Conservation (phyloP, 2,888 invertebrate species). For the Philonicus albiceps region DNA sequence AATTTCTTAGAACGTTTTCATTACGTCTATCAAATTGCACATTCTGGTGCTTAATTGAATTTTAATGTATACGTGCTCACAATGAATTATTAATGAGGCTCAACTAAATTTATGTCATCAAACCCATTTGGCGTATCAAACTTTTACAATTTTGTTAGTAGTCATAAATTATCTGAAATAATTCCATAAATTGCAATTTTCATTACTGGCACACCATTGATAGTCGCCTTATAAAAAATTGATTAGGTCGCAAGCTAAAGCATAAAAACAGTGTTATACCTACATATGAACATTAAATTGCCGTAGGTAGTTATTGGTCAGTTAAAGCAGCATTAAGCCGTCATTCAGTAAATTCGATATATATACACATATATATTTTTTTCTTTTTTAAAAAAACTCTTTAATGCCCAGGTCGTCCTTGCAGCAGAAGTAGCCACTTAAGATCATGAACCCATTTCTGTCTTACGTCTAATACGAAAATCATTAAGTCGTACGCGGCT, state of each 20-base stretch:
- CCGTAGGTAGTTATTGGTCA: neutral
- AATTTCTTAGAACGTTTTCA: neutral
- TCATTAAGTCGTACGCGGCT: constrained; percentile 1
- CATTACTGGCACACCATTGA: neutral
- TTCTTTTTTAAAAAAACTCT: neutral
- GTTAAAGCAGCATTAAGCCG: neutral
- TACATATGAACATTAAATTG: neutral
- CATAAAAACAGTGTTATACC: neutral
- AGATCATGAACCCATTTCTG: constrained; percentile 9
- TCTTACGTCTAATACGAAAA: neutral
- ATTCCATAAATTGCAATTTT: neutral
- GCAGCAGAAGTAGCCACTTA: neutral
- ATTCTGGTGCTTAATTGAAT: neutral
- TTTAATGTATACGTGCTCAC: neutral
- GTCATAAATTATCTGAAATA: neutral
- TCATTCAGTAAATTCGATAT: neutral
- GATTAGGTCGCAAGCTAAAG: neutral
- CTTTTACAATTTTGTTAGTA: neutral
- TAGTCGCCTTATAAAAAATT: neutral
- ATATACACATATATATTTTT: neutral
- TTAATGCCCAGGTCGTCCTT: neutral
- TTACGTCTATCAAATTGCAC: neutral
- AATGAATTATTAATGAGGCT: neutral
- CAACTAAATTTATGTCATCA: neutral
- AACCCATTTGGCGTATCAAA: neutral